Evolutionary conservation across 1,140 invertebrate genomes (phyloP).

Genomic region (Melanaphis sacchari): DNA sequence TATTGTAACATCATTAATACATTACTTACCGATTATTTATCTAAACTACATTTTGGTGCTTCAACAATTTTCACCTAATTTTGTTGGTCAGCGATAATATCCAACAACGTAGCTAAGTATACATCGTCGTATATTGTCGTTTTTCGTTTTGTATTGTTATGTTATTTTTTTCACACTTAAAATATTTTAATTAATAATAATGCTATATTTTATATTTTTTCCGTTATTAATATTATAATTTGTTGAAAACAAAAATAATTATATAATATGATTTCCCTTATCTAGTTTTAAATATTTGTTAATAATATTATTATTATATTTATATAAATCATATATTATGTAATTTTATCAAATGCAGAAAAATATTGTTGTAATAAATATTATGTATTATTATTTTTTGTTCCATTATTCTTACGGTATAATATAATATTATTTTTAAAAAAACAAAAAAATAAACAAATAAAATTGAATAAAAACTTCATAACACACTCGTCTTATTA

Average conservation of each 20-base stretch:
- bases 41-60: slow-evolving; percentile 29
- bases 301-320: background rate
- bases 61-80: background rate
- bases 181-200: background rate
- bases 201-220: background rate
- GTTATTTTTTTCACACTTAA: slow-evolving; percentile 20
- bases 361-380: slow-evolving; percentile 33
- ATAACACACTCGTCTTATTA: background rate
- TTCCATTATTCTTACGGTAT: slow-evolving; percentile 10
- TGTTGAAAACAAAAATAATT: background rate
- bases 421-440: slow-evolving; percentile 10
- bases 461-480: background rate
- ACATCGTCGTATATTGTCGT: background rate
- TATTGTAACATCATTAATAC: background rate
- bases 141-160: background rate
- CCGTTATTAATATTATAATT: background rate
- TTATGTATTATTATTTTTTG: slow-evolving; percentile 27
- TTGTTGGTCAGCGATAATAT: background rate
- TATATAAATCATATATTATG: slow-evolving; percentile 35
- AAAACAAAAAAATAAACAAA: background rate
- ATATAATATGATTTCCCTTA: slow-evolving; percentile 30
- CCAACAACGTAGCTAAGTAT: background rate
- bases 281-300: slow-evolving; percentile 37
- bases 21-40: background rate
- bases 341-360: slow-evolving; percentile 30